Base-by-base conservation (phyloP, 1,140 invertebrate species). In the Bombus confusus region DNA sequence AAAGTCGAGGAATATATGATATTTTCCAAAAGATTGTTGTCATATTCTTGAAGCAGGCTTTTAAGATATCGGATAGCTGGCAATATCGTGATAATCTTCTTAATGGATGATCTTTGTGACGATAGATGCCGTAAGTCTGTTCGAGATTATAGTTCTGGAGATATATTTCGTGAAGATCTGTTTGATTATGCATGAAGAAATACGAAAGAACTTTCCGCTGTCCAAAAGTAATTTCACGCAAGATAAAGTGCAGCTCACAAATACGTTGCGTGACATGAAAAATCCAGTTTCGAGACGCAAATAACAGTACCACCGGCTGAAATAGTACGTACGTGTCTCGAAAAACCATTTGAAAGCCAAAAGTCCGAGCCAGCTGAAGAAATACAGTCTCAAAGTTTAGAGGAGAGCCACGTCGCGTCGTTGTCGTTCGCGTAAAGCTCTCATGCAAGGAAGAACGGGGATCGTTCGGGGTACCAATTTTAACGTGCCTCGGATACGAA, bases 401-500 rank as follows among this genome's bases (percentile, higher is more conserved):
- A 62, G 41, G n/a, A 2, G 73, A 41, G 28, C 59, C 72, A 57
- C 18, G 73, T 83, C 47, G 47, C 47, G 18, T 52, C 47, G 47
- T 52, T 18, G 18, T 52, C 37, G 74, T 37, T 37, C 52, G 5
- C 6, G 52, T 62, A 74, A 80, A 64, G 57, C 71, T 74, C 22
- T 37, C 18, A 15, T 52, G 47, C 18, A 52, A 22, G 6, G 18
- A 52, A 52, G 18, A 22, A 52, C 47, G 31, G 41, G 18, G 73
- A 76, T 77, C 73, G 64, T 52, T 73, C 47, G 22, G 25, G 22
- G 25, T 52, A 41, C 73, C 62, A 39, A 66, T 83, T 76, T 62
- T 68, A 39, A 83, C 81, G 81, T 83, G 62, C 73, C 81, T 57
- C 73, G 81, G 59, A 66, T 83, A 83, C 73, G 73, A 83, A 83